Evolutionary conservation across 2,888 invertebrate species (phyloP).

Genomic region (Ophioninae sp.): DNA sequence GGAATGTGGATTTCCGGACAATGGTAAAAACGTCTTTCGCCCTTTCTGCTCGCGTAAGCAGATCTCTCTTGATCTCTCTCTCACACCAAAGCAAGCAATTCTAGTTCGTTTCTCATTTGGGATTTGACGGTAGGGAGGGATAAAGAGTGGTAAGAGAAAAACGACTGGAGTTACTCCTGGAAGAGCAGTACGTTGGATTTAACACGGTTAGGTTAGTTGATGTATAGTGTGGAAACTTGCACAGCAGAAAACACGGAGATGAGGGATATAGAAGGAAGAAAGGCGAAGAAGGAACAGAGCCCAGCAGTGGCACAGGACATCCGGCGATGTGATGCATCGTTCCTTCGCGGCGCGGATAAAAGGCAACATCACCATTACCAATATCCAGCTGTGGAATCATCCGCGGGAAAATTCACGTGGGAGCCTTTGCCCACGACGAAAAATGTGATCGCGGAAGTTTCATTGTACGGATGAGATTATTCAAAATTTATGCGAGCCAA

Average conservation of each 20-base stretch:
- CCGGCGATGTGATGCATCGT: constrained; percentile 71
- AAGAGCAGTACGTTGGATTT: constrained; percentile 5
- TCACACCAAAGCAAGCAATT: constrained; percentile 28
- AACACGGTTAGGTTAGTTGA: constrained; percentile 24
- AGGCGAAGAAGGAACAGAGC: constrained; percentile 41
- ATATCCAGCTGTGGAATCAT: constrained; percentile 16
- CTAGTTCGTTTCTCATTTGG: constrained; percentile 17
- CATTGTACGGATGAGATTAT: constrained; percentile 50
- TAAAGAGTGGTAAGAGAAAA: constrained; percentile 10
- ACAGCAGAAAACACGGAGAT: constrained; percentile 53
- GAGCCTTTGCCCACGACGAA: constrained; percentile 28
- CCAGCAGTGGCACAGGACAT: constrained; percentile 64
- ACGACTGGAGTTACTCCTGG: constrained; percentile 25
- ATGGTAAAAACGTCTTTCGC: constrained; percentile 34
- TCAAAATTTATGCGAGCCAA: constrained; percentile 51
- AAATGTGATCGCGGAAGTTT: constrained; percentile 61
- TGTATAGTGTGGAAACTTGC: constrained; percentile 34
- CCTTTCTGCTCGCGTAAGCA: background rate
- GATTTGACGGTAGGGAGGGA: background rate
- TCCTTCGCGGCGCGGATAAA: constrained; percentile 40
- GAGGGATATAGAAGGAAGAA: constrained; percentile 42
- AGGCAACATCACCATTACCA: constrained; percentile 34
- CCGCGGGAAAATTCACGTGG: constrained; percentile 13
- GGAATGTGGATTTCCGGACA: constrained; percentile 35
- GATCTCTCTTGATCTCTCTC: background rate